Base-by-base conservation (phyloP, 2,888 invertebrate species). In the Lasioglossum lativentre region DNA sequence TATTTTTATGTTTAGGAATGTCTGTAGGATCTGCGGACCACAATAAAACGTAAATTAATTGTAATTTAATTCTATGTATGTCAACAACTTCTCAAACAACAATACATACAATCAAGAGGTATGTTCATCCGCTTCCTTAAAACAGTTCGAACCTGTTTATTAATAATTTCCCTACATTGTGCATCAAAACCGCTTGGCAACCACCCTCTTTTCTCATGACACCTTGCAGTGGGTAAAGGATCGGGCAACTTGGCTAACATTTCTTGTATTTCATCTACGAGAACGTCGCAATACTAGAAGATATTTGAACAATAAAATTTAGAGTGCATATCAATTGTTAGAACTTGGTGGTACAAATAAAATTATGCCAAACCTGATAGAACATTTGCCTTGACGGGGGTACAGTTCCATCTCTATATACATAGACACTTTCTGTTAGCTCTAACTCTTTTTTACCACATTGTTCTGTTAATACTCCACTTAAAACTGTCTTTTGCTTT, bases 371-470 rank as follows among this genome's bases (percentile, higher is more conserved):
- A 95, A 98, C 97, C 96, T 98, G 98, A 95, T 98, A 98, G 95
- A 98, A 98, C 96, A 98, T 98, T 95, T 99, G 99, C 63, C 98
- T 95, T 75, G 97, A 98, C 8, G 98, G 96, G 0, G 99, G 99
- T 75, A 98, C 95, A 88, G 96, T 96, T 19, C 97, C 97, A 2
- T 98, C 97, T 12, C 96, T 96, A 91, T 97, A 97, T 89, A 96
- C 95, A 91, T 96, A 97, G 70, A 95, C 93, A 85, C 95, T 95
- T 88, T 96, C 97, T 92, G 91, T 95, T 90, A 94, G 94, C 52
- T 91, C 89, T 38, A 92, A 91, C n/a, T 91, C 91, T 59, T 93
- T 93, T 78, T 94, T 94, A 23, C 88, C 85, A 40, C 88, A 85
- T 66, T 90, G 90, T 14, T 93, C 91, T 19, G 92, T 90, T 10